Evolutionary conservation across 2,888 invertebrate species (phyloP).

Genomic region (Pheosia tremula): DNA sequence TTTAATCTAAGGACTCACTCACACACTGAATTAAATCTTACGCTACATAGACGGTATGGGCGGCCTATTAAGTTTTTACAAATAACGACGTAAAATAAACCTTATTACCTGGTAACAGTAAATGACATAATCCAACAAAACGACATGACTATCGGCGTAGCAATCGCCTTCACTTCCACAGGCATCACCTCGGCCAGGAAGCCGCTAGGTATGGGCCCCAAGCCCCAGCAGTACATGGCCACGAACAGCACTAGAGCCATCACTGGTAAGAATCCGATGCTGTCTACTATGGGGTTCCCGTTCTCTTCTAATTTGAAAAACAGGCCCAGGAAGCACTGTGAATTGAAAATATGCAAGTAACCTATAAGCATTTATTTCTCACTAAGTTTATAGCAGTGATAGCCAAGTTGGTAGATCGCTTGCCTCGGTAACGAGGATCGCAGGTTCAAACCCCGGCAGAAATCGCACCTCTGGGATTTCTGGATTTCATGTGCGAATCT

Average conservation of each 20-base stretch:
- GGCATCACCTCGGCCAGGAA: background rate
- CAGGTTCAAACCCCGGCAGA: no score
- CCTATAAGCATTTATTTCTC: no score
- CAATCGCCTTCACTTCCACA: background rate
- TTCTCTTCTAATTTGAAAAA: background rate
- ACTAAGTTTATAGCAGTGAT: no score
- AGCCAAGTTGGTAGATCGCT: no score
- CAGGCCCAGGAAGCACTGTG: background rate
- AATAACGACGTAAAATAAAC: background rate
- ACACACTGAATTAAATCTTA: no score
- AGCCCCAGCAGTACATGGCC: background rate
- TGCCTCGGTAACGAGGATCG: no score
- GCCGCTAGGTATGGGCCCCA: background rate
- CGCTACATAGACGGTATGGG: no score
- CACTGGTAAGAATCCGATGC: background rate
- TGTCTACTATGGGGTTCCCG: background rate
- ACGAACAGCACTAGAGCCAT: background rate
- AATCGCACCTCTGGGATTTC: no score
- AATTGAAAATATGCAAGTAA: background rate
- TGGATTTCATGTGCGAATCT: no score
- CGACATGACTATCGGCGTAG: background rate
- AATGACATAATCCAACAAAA: background rate
- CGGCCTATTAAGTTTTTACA: no score
- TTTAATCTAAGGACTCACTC: no score
- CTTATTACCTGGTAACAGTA: background rate